These are phyloP conservation scores for Stenolophus ochropezus DNA, from an alignment of 2,888 invertebrate species.

Conservation along the genomic window DNA sequence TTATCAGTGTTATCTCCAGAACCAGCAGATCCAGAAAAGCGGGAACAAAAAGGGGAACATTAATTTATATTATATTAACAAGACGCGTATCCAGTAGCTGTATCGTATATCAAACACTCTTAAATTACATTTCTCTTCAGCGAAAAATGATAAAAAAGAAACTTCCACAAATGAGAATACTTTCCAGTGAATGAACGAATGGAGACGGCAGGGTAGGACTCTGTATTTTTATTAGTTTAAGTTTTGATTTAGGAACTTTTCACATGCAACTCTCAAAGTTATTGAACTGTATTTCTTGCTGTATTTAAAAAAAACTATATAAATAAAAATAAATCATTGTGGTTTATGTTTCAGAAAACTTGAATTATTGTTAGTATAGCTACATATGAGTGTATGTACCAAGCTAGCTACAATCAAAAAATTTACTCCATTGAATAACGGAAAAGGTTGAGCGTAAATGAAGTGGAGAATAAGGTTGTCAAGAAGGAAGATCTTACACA, in stretches of 20 bases:
- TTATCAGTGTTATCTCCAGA: slow-evolving; percentile 51
- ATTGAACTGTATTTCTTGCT: too few species aligned
- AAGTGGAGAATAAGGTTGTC: too few species aligned
- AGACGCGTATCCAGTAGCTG: slow-evolving; percentile 41
- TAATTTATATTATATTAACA: slow-evolving; percentile 55
- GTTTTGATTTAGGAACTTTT: not conserved
- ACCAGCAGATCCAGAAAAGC: slow-evolving; percentile 17
- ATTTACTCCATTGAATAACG: too few species aligned
- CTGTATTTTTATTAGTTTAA: not conserved
- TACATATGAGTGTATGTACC: too few species aligned
- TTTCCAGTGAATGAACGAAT: slow-evolving; percentile 23
- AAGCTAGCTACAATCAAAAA: too few species aligned
- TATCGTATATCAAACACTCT: slow-evolving; percentile 54
- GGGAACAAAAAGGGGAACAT: slow-evolving; percentile 39
- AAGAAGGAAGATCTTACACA: too few species aligned
- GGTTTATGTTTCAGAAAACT: too few species aligned
- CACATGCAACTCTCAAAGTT: too few species aligned
- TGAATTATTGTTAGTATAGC: too few species aligned
- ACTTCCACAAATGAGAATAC: slow-evolving; percentile 33
- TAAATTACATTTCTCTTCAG: slow-evolving; percentile 54
- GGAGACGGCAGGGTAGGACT: not conserved
- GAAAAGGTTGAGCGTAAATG: too few species aligned
- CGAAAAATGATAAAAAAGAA: slow-evolving; percentile 35
- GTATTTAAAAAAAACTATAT: too few species aligned
- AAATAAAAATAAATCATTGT: too few species aligned